phyloP scores from a whole-genome alignment of 2,888 invertebrate species.

The Drosophila flavopinicola region DNA sequence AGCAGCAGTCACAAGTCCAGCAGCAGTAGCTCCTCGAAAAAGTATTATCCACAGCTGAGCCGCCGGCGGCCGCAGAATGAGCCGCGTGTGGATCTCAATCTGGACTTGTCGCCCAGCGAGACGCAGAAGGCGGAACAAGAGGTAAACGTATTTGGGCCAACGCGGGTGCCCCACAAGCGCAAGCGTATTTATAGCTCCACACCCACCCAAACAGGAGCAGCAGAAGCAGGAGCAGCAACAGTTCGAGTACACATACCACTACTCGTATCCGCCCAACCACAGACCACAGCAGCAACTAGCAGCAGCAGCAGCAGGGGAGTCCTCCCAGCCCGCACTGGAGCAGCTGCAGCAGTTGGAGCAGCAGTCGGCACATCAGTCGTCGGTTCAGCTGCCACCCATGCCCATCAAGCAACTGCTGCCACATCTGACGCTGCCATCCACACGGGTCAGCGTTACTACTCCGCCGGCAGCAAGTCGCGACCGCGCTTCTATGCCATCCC shows the following conservation, averaged over 20 bases:
- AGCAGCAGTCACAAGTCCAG: constrained; percentile 28
- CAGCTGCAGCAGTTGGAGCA: constrained; percentile 39
- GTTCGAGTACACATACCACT: constrained; percentile 56
- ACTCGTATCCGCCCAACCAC: constrained; percentile 48
- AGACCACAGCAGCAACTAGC: constrained; percentile 56
- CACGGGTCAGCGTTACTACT: constrained; percentile 44
- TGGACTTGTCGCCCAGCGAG: constrained; percentile 78
- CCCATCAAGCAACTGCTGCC: constrained; percentile 67
- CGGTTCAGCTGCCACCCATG: constrained; percentile 64
- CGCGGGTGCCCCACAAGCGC: constrained; percentile 79
- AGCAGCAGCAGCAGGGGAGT: no score
- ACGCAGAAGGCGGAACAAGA: constrained; percentile 80
- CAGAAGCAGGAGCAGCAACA: constrained; percentile 39
- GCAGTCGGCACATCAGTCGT: constrained; percentile 31
- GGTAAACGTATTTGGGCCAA: constrained; percentile 79
- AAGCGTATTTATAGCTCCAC: constrained; percentile 83
- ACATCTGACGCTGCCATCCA: constrained; percentile 61
- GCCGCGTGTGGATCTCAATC: constrained; percentile 77
- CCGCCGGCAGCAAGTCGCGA: constrained; percentile 60
- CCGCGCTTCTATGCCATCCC: constrained; percentile 76
- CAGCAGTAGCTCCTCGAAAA: constrained; percentile 51
- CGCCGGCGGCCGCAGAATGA: constrained; percentile 67
- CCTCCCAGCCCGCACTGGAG: constrained; percentile 68
- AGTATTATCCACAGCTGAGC: constrained; percentile 57
- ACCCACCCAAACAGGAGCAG: constrained; percentile 67